Evolutionary conservation across 1,140 invertebrate species (phyloP), one percentile per base, ranked within the genome.

Genomic region (Mylabris phalerata): DNA sequence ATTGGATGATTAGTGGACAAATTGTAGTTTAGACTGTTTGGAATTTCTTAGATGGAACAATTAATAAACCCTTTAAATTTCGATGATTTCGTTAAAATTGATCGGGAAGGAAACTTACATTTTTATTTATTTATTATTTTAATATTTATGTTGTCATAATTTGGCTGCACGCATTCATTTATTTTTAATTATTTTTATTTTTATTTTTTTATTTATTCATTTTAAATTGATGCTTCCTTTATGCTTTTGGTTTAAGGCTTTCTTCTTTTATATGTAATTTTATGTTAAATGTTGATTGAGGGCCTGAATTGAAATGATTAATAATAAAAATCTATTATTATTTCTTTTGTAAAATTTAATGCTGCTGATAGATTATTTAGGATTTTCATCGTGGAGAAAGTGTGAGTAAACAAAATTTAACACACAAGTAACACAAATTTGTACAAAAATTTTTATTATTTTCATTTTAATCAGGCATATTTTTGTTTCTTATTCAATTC

Each of bases 381-480:
- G 67, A 67, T 70, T 64, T 62, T 63, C 60, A 48, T 67, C 60
- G 24, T 68, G 65, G 63, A 69, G 64, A 63, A 70, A 64, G 58
- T 67, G 68, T 71, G 64, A 70, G 68, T 70, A 70, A 56, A 48
- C 49, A 40, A 42, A 11, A 24, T 10, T n/a, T 9, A 6, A 10
- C 41, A 42, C 32, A 42, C 41, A 10, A 6, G 10, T 9, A 42
- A 42, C 3, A 40, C 42, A 51, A 19, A 19, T 19, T 7, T 32
- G 32, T 32, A 32, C 32, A 32, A 32, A 19, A 1, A 2, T 50
- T 61, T 60, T 63, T 11, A 42, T 42, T 61, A 48, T 56, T 48
- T 55, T 59, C 63, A 63, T 65, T 65, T 62, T 57, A 52, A 50
- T 63, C 65, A 65, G 61, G 63, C 60, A 48, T 47, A 48, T 25